Evolutionary conservation across 1,140 invertebrate species (phyloP), one percentile per base, ranked within the genome.

Genomic region (Meteorus sp.): DNA sequence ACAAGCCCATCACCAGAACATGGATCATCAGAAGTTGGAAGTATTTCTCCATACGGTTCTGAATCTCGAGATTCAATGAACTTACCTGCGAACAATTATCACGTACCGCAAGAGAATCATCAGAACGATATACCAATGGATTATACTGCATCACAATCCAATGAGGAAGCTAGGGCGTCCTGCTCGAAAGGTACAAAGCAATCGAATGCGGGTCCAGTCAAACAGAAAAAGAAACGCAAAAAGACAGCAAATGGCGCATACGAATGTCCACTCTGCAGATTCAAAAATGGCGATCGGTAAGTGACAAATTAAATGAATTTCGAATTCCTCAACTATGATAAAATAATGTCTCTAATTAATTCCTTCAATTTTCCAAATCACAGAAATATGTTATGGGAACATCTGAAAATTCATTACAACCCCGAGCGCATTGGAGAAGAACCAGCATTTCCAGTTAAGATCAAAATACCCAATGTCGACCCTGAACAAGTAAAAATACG

Each of bases 401-500:
- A 29, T 25, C 3, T 23, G 45, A 9, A 4, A 48, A 22, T 20
- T 48, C 45, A 25, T 3, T 48, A 31, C 29, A 31, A 47, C 20
- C 23, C 33, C 45, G n/a, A 61, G 19, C 11, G 44, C 39, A 22
- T 44, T 54, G n/a, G 58, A n/a, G n/a, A n/a, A 65, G 2, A 41
- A 56, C 4, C 55, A 17, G 3, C 59, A 56, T 35, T 44, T 19
- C 0, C 39, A 39, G 1, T 62, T 56, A 2, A 55, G 65, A 2
- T 57, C 13, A 0, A 64, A 71, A 5, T 17, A 56, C 1, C 60
- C 62, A 0, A 52, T 59, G 17, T 52, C 2, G 84, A 83, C 11
- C 81, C 85, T 25, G 86, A 91, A 13, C 86, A 90, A 47, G 81
- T 82, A 3, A 85, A 83, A 7, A 72, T 89, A 0, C 74, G 86